Evolutionary conservation across 2,113 vertebrate genomes (phyloP).

Genomic region (Nannospalax galili): DNA sequence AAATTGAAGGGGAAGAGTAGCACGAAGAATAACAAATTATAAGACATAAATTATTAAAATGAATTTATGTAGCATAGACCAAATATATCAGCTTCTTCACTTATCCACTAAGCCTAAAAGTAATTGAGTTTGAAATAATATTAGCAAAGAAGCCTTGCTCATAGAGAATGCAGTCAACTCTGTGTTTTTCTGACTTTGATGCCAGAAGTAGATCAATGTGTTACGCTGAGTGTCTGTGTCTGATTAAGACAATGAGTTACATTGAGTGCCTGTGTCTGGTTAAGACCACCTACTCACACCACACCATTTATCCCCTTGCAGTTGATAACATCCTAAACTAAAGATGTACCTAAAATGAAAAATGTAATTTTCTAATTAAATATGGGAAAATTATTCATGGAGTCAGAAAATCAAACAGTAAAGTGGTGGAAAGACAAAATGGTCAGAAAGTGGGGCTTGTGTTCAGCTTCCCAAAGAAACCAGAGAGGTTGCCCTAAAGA

Average conservation of each 20-base stretch:
- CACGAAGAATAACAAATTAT: constrained; percentile 40
- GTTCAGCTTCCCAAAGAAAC: background rate
- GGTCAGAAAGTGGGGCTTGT: background rate
- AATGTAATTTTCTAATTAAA: background rate
- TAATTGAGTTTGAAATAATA: constrained; percentile 57
- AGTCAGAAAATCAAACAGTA: background rate
- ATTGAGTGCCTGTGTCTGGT: constrained; percentile 44
- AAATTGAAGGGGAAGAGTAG: constrained; percentile 43
- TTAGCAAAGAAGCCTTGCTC: constrained; percentile 50
- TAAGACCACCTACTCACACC: constrained; percentile 52
- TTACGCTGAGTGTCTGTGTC: constrained; percentile 29
- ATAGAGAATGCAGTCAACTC: constrained; percentile 4
- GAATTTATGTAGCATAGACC: constrained; percentile 10
- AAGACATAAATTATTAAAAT: constrained; percentile 58
- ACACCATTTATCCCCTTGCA: background rate
- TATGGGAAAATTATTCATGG: background rate
- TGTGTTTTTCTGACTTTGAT: constrained; percentile 54
- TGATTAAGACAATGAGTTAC: constrained; percentile 31
- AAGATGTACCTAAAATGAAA: constrained; percentile 27
- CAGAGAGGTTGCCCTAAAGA: background rate
- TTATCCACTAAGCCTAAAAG: constrained; percentile 50
- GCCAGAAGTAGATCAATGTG: constrained; percentile 18
- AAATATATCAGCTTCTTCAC: constrained; percentile 46
- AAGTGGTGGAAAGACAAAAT: background rate
- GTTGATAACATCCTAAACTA: constrained; percentile 40